phyloP scores from a whole-genome alignment of 2,888 invertebrate species.

The Pollenia labialis region DNA sequence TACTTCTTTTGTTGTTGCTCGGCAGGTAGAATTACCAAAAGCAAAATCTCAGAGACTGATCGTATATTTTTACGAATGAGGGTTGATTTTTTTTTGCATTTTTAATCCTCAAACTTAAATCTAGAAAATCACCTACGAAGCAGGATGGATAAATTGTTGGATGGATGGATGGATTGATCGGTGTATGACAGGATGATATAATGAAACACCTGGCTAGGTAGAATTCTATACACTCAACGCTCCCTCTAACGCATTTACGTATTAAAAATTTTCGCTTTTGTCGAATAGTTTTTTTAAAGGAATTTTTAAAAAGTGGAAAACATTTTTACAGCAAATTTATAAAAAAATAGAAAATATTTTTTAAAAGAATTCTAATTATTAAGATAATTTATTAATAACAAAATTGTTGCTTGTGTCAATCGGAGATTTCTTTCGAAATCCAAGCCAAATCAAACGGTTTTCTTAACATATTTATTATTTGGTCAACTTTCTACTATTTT shows the following conservation, averaged over 20 bases:
- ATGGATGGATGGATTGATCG: slow-evolving; percentile 64
- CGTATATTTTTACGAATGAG: slow-evolving; percentile 41
- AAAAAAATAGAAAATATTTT: background rate
- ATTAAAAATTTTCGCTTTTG: slow-evolving; percentile 14
- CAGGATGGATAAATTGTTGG: slow-evolving; percentile 67
- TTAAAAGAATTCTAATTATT: background rate
- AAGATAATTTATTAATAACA: no score
- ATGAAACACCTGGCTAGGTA: slow-evolving; percentile 70
- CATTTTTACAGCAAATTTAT: background rate
- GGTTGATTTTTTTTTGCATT: slow-evolving; percentile 64
- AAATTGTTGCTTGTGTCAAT: no score
- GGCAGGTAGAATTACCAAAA: slow-evolving; percentile 59
- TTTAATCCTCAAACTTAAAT: slow-evolving; percentile 67
- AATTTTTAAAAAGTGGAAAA: background rate
- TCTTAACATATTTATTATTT: background rate
- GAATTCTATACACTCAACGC: slow-evolving; percentile 1
- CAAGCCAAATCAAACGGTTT: background rate
- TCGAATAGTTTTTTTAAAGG: background rate
- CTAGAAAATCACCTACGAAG: slow-evolving; percentile 70
- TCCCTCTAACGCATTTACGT: slow-evolving; percentile 2
- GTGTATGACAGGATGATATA: slow-evolving; percentile 71
- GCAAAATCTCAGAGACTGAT: slow-evolving; percentile 36
- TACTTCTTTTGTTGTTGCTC: slow-evolving; percentile 39
- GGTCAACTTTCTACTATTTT: slow-evolving; percentile 33
- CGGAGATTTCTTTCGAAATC: background rate